phyloP scores from a whole-genome alignment of 1,140 invertebrate genomes.

The Heliconius nattereri region DNA sequence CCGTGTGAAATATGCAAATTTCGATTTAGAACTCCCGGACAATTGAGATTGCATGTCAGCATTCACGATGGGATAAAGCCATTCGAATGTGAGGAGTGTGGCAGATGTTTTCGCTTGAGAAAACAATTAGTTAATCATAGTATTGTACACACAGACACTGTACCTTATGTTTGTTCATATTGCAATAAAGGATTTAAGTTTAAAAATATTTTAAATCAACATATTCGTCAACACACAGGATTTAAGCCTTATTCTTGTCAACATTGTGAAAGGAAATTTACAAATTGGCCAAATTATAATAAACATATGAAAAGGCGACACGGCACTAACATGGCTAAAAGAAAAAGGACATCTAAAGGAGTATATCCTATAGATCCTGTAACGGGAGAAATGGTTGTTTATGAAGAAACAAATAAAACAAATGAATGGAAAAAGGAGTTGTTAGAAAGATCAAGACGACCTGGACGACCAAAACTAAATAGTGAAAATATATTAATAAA shows the following conservation, averaged over 20 bases:
- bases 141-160: constrained; percentile 90
- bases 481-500: constrained; percentile 9
- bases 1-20: constrained; percentile 67
- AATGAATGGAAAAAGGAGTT: constrained; percentile 64
- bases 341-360: constrained; percentile 63
- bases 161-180: constrained; percentile 88
- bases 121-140: constrained; percentile 63
- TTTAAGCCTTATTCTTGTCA: constrained; percentile 83
- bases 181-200: constrained; percentile 87
- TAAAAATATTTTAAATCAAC: constrained; percentile 85
- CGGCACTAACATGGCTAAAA: constrained; percentile 74
- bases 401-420: constrained; percentile 52
- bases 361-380: constrained; percentile 63
- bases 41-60: constrained; percentile 80
- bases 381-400: constrained; percentile 57
- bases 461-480: constrained; percentile 38
- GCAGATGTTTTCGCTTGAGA: constrained; percentile 85
- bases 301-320: constrained; percentile 88
- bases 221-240: constrained; percentile 85
- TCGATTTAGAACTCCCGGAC: constrained; percentile 58
- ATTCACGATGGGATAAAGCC: constrained; percentile 87
- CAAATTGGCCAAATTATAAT: constrained; percentile 89
- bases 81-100: constrained; percentile 88
- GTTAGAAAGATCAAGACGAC: constrained; percentile 35
- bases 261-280: constrained; percentile 85